A percentile compares a stretch with the other conserved stretches of the same genome.
Evolutionary conservation across 2,113 vertebrate species (phyloP).

Genomic region (Talpa occidentalis): DNA sequence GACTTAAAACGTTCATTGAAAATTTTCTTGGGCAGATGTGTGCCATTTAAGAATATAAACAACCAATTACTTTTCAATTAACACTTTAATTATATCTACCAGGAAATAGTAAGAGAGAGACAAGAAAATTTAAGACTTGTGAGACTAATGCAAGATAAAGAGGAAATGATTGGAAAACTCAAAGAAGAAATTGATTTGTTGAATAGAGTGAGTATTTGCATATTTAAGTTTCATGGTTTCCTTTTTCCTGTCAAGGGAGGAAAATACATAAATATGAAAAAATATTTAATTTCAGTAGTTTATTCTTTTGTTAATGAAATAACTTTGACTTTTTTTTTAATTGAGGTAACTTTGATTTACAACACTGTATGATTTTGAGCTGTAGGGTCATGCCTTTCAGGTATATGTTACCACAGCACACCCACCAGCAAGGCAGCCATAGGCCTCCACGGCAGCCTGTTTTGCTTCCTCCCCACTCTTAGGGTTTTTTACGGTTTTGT

Average conservation of each 20-base stretch:
- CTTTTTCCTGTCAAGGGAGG: not conserved
- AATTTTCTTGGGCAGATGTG: conserved; percentile 3
- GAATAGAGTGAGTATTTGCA: conserved; percentile 92
- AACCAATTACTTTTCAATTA: not conserved
- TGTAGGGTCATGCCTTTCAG: no score
- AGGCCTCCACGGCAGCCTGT: no score
- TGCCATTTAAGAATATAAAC: conserved; percentile 27
- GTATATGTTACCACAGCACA: no score
- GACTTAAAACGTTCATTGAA: conserved; percentile 5
- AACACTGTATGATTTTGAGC: no score
- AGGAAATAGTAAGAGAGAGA: conserved; percentile 94
- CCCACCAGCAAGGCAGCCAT: no score
- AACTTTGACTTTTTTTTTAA: not conserved
- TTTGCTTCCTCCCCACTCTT: no score
- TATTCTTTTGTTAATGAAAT: conserved; percentile 8
- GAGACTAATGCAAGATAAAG: conserved; percentile 94
- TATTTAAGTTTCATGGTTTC: not conserved
- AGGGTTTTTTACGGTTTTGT: no score
- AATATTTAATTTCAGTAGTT: conserved; percentile 6
- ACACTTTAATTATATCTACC: conserved; percentile 71
- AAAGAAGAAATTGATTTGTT: conserved; percentile 98
- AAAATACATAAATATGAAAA: not conserved
- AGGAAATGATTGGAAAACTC: conserved; percentile 94
- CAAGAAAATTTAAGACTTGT: conserved; percentile 93
- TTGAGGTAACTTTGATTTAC: no score